Evolutionary conservation across 2,888 invertebrate genomes (phyloP).

Genomic region (Cabera pusaria): DNA sequence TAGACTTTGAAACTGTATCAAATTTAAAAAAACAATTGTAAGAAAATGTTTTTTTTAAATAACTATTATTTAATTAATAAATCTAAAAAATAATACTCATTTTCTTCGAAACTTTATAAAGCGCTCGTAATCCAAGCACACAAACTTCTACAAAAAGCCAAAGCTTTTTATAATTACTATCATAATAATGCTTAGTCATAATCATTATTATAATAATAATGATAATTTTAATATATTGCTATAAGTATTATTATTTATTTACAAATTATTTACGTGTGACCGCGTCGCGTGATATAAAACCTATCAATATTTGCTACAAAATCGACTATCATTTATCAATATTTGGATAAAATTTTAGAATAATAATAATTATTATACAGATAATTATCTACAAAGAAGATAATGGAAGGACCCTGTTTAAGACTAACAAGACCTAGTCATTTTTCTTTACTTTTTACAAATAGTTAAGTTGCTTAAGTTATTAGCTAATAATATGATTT

Average conservation of each 20-base stretch:
- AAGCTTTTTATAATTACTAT: slow-evolving; percentile 11
- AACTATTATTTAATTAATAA: too few relatives aligned
- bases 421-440: slow-evolving; percentile 59
- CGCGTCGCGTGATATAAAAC: slow-evolving; percentile 49
- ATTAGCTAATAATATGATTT: too few relatives aligned
- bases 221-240: too few relatives aligned
- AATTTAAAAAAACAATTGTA: too few relatives aligned
- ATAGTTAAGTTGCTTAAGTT: too few relatives aligned
- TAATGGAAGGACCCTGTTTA: slow-evolving; percentile 75
- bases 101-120: slow-evolving; percentile 22
- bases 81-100: slow-evolving; percentile 15
- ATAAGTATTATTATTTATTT: slow-evolving; percentile 37
- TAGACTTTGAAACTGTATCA: too few relatives aligned
- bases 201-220: too few relatives aligned
- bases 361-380: slow-evolving; percentile 37
- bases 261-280: slow-evolving; percentile 20
- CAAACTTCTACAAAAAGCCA: slow-evolving; percentile 34
- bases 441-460: too few relatives aligned
- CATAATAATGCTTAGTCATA: too few relatives aligned
- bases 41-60: too few relatives aligned
- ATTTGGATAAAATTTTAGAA: slow-evolving; percentile 69
- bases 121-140: slow-evolving; percentile 26
- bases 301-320: slow-evolving; percentile 40
- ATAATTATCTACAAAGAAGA: slow-evolving; percentile 58
- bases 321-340: slow-evolving; percentile 62